Evolutionary conservation across 2,888 invertebrate species (phyloP).

Genomic region (Pinctada fucata): DNA sequence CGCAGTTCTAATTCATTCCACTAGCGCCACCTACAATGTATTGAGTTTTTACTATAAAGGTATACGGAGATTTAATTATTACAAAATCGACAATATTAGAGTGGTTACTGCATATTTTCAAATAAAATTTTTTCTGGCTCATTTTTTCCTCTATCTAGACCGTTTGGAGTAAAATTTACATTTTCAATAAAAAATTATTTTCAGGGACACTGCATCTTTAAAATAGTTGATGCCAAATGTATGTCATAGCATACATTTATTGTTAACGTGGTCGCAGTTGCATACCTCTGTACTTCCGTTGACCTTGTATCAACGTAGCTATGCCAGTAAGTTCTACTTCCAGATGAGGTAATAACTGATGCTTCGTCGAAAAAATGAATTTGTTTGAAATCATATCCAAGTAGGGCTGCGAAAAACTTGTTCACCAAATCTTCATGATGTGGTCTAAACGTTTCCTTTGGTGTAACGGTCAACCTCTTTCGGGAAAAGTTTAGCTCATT

Average conservation of each 20-base stretch:
- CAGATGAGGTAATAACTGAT: neutral
- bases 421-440: neutral
- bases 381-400: neutral
- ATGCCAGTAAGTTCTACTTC: neutral
- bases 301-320: neutral
- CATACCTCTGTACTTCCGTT: neutral
- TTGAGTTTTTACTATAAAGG: no score
- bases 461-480: neutral
- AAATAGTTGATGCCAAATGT: constrained; percentile 1
- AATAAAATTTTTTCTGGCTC: no score
- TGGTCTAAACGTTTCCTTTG: constrained; percentile 1
- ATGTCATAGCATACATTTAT: neutral
- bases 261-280: neutral
- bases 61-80: no score
- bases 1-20: no score
- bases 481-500: constrained; percentile 10
- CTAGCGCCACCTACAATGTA: no score
- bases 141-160: no score
- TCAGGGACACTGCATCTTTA: no score
- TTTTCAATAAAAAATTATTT: no score
- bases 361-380: constrained; percentile 9
- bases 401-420: neutral
- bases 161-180: no score
- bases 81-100: no score
- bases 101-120: no score